These are phyloP conservation scores for Cnemophilus loriae DNA, from an alignment of 2,113 vertebrate genomes.

Conservation along the genomic window DNA sequence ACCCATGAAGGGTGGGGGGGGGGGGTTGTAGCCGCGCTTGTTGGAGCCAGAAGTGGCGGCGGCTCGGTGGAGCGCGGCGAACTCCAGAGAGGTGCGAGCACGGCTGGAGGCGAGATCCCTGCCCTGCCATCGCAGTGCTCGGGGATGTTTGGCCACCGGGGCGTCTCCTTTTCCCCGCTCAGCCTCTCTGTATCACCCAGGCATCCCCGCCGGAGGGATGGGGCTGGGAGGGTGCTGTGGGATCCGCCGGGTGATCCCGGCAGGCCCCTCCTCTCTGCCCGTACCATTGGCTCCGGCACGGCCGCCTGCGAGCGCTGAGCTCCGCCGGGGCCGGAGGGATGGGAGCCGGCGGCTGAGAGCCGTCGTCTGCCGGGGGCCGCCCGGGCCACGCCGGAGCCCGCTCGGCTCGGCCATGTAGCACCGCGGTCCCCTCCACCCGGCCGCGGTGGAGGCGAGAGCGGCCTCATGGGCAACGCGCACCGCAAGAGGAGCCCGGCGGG, in stretches of 20 bases:
- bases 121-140: rapidly evolving
- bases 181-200: neutral
- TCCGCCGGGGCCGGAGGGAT: neutral
- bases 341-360: neutral
- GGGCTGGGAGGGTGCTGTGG: constrained; percentile 36
- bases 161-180: neutral
- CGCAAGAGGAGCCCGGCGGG: constrained; percentile 81
- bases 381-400: neutral
- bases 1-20: rapidly evolving
- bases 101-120: rapidly evolving
- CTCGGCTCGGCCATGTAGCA: constrained; percentile 54
- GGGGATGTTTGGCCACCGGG: rapidly evolving
- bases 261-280: constrained; percentile 53
- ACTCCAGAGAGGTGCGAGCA: rapidly evolving
- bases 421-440: constrained; percentile 52
- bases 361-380: neutral
- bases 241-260: neutral
- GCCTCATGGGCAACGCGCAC: constrained; percentile 85
- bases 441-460: neutral
- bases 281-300: constrained; percentile 37
- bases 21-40: rapidly evolving
- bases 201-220: neutral
- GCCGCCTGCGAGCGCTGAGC: neutral
- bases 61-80: no score
- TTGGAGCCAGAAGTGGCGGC: rapidly evolving